These are phyloP conservation scores for Vireo griseus DNA, from an alignment of 2,797 vertebrate species.

Conservation along the genomic window DNA sequence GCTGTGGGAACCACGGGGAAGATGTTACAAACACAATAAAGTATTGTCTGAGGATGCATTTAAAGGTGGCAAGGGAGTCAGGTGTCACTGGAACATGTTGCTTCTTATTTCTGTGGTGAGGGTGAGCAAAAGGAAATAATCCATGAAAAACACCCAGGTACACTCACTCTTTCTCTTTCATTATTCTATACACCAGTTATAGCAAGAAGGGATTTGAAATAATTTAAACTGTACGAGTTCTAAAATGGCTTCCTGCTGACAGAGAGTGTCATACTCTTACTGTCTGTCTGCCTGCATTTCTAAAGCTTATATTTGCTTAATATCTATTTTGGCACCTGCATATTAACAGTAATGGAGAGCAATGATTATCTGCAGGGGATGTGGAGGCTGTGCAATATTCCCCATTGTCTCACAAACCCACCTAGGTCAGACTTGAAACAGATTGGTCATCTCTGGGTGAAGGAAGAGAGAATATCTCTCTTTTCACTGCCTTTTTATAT, in stretches of 20 bases:
- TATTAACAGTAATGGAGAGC: background rate
- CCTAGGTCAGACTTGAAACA: background rate
- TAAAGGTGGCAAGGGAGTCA: background rate
- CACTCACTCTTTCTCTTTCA: background rate
- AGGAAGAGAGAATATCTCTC: background rate
- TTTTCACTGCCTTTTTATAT: background rate
- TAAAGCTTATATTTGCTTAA: background rate
- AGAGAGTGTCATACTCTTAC: background rate
- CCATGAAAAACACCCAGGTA: background rate
- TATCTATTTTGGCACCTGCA: background rate
- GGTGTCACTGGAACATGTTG: background rate
- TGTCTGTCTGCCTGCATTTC: background rate
- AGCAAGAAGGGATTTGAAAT: background rate
- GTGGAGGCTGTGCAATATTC: background rate
- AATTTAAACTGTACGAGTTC: background rate
- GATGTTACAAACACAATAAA: background rate
- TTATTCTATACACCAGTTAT: background rate
- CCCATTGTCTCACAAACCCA: background rate
- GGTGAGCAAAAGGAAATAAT: background rate
- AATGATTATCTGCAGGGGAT: background rate
- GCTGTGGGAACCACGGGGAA: background rate
- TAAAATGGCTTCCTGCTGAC: background rate
- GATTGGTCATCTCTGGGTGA: background rate
- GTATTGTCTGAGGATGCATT: conserved; percentile 21
- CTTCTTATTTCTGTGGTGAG: conserved; percentile 7